phyloP scores from a whole-genome alignment of 2,888 invertebrate genomes.

The Mythimna loreyi region DNA sequence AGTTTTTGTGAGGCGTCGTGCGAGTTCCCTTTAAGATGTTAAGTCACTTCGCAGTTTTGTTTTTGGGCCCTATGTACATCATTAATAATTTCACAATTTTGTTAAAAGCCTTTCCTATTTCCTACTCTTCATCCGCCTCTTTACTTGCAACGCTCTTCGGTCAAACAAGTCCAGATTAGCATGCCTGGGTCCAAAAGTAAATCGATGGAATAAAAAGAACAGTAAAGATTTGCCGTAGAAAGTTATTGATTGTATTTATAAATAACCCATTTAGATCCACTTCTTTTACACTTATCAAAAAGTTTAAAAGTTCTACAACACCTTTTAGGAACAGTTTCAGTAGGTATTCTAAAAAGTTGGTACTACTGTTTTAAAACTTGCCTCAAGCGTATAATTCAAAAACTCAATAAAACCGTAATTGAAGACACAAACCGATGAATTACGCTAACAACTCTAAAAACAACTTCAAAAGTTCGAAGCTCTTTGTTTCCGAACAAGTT shows the following conservation, averaged over 20 bases:
- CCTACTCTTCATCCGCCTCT: neutral
- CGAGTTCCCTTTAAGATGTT: too few species aligned
- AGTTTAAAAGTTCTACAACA: neutral
- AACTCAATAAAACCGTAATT: slow-evolving; percentile 47
- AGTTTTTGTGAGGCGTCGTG: too few species aligned
- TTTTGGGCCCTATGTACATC: too few species aligned
- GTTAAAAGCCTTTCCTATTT: neutral
- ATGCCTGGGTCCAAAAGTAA: neutral
- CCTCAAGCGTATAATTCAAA: slow-evolving; percentile 33
- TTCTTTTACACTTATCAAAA: too few species aligned
- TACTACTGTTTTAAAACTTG: neutral
- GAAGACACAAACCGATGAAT: slow-evolving; percentile 46
- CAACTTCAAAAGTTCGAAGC: slow-evolving; percentile 24
- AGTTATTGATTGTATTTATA: too few species aligned
- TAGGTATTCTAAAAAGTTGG: neutral
- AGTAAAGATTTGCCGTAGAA: too few species aligned
- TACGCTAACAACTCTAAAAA: slow-evolving; percentile 43
- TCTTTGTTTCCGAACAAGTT: slow-evolving; percentile 54
- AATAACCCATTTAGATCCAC: too few species aligned
- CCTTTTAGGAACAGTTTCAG: neutral
- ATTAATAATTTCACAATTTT: too few species aligned
- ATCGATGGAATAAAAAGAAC: too few species aligned
- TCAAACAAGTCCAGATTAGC: neutral
- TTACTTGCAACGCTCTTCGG: neutral
- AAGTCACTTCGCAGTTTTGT: too few species aligned